Base-by-base conservation (phyloP, 2,797 vertebrate genomes). In the Champsocephalus esox region DNA sequence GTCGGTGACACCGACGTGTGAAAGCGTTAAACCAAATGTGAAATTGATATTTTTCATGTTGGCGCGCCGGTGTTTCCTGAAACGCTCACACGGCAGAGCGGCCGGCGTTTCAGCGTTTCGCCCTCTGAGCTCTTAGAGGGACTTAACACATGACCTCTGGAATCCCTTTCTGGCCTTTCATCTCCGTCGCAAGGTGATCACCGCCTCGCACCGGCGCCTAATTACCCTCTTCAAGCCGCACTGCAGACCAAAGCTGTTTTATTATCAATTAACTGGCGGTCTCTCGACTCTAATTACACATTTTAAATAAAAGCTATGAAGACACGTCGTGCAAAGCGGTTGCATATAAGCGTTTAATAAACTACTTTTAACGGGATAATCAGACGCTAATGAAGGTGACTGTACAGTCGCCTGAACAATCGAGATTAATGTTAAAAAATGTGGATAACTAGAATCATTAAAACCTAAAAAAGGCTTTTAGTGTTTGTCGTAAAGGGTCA, bases 31-130 rank as follows among this genome's bases (percentile, higher is more conserved):
- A 90, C 92, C 93, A 94, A 93, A 94, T 94, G 94, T 95, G 94
- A 95, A 95, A 95, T 95, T 93, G 93, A 95, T 95, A 95, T 95
- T 93, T 94, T 93, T 90, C 57, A 89, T 93, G 93, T 94, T 94
- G 94, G 93, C 92, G 91, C 91, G 90, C 85, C 89, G 44, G 82
- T 57, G 73, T 70, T 86, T 87, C 80, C 87, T 87, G 72, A 87
- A 93, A 93, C 85, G 86, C 86, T 82, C 76, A 72, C 72, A 82
- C 82, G 84, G 55, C 81, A 90, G 28, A 28, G 91, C 84, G 82
- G 80, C 87, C 85, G 62, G 46, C 79, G 86, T 77, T 86, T 28
- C 66, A 80, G 75, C 41, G 21, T 79, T 63, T 87, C 89, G 84
- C 83, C 88, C 88, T 93, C 82, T 87, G 90, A 88, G 90, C 88